phyloP scores from a whole-genome alignment of 2,113 vertebrate genomes.

The Nycticryphes semicollaris region DNA sequence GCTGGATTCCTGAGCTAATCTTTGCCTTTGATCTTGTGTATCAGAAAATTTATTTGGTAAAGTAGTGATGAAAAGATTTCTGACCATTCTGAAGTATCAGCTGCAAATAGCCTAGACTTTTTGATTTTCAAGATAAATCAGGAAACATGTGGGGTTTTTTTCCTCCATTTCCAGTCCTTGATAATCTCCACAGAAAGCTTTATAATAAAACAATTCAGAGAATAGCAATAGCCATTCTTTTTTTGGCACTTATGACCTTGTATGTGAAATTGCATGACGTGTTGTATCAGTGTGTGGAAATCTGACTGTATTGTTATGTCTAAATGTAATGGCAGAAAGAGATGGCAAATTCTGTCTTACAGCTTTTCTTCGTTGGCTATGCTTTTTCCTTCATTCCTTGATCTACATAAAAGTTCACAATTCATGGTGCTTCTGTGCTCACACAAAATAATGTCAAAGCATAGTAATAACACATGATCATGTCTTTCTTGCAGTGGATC shows the following conservation, averaged over 20 bases:
- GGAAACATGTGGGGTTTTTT: neutral
- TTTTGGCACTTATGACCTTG: neutral
- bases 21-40: constrained; percentile 22
- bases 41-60: constrained; percentile 26
- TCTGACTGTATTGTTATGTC: neutral
- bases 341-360: neutral
- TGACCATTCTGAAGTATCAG: neutral
- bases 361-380: neutral
- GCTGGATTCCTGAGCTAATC: neutral
- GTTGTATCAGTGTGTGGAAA: neutral
- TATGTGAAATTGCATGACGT: neutral
- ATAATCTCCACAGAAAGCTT: neutral
- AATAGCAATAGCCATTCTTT: neutral
- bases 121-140: neutral
- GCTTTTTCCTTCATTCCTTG: neutral
- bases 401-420: neutral
- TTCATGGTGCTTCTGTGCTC: neutral
- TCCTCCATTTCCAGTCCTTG: neutral
- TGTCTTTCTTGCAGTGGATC: neutral
- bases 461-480: neutral
- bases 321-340: neutral
- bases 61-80: constrained; percentile 1
- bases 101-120: neutral
- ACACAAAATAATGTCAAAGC: neutral
- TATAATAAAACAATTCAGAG: neutral